A percentile compares a stretch with the other conserved stretches of the same genome.
Conservation (phyloP, 2,888 invertebrate genomes). For the Kryphioiulus occultus region DNA sequence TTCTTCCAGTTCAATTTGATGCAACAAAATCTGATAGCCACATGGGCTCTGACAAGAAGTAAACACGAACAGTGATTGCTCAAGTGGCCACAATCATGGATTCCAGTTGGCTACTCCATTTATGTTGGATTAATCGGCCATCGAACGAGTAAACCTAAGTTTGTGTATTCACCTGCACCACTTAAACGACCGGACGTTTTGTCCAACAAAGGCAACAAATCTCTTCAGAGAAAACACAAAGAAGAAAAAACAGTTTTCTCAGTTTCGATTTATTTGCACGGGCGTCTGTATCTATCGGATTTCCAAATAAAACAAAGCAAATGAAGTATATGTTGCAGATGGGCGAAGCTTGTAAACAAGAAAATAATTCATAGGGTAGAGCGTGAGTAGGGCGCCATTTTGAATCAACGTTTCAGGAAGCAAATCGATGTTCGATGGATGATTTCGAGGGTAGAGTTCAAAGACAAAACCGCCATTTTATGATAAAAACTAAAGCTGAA, state of each 20-base stretch:
- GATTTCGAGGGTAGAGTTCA: not conserved
- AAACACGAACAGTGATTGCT: not conserved
- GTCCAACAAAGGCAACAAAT: not conserved
- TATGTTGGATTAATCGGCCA: not conserved
- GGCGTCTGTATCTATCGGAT: not conserved
- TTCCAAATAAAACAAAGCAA: not conserved
- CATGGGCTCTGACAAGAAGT: not conserved
- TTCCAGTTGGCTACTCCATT: slow-evolving; percentile 5
- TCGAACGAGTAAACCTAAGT: not conserved
- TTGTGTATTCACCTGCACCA: not conserved
- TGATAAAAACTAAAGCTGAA: not conserved
- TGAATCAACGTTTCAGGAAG: not conserved
- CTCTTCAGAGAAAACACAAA: not conserved
- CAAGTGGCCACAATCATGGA: slow-evolving; percentile 5
- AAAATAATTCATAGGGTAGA: not conserved
- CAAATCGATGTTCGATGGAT: too few relatives aligned
- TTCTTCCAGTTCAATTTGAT: not conserved
- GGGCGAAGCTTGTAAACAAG: not conserved
- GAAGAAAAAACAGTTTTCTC: not conserved
- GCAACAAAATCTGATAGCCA: not conserved
- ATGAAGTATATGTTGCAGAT: not conserved
- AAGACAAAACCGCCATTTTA: not conserved
- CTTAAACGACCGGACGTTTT: not conserved
- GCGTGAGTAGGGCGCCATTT: not conserved
- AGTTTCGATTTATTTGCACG: not conserved